A percentile compares a stretch with the other conserved stretches of the same genome.
These are phyloP conservation scores for Tokudaia tokunoshimensis DNA, from an alignment of 2,797 vertebrate genomes.

Conservation along the genomic window DNA sequence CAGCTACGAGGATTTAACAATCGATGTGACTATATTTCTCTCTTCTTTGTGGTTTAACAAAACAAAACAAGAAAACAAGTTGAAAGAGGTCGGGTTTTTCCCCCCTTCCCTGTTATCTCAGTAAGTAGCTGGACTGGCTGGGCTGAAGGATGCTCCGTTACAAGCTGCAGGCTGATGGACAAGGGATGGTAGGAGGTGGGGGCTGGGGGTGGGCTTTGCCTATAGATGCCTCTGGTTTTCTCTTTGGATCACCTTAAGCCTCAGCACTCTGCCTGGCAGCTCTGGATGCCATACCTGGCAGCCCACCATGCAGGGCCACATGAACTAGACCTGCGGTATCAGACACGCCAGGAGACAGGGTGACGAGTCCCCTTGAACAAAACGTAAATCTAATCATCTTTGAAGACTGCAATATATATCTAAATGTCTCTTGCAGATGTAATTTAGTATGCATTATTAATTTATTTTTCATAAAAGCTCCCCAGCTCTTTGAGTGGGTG, in stretches of 20 bases:
- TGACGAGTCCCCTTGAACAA: conserved; percentile 81
- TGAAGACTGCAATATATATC: conserved; percentile 88
- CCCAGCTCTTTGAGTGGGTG: conserved; percentile 85
- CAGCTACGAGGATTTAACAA: conserved; percentile 87
- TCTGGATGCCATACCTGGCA: rapidly evolving
- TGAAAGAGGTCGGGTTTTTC: conserved; percentile 80
- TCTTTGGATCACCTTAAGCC: not conserved
- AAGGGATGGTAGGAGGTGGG: not conserved
- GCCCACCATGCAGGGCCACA: not conserved
- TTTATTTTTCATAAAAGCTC: conserved; percentile 90
- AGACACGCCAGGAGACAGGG: conserved; percentile 23
- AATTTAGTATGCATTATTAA: conserved; percentile 91
- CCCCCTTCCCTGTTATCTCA: conserved; percentile 29
- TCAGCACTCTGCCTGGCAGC: not conserved
- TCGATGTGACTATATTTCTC: conserved; percentile 89
- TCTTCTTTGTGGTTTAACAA: conserved; percentile 86
- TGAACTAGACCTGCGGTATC: conserved; percentile 34
- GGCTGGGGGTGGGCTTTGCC: conserved; percentile 8
- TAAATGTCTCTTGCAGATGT: conserved; percentile 89
- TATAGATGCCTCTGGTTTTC: conserved; percentile 58
- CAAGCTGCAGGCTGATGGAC: conserved; percentile 58
- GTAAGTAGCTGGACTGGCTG: conserved; percentile 71
- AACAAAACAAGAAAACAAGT: conserved; percentile 69
- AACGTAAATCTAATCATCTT: conserved; percentile 89
- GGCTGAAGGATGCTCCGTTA: conserved; percentile 71